phyloP scores from a whole-genome alignment of 1,140 invertebrate genomes.

The Ceratina japonica region DNA sequence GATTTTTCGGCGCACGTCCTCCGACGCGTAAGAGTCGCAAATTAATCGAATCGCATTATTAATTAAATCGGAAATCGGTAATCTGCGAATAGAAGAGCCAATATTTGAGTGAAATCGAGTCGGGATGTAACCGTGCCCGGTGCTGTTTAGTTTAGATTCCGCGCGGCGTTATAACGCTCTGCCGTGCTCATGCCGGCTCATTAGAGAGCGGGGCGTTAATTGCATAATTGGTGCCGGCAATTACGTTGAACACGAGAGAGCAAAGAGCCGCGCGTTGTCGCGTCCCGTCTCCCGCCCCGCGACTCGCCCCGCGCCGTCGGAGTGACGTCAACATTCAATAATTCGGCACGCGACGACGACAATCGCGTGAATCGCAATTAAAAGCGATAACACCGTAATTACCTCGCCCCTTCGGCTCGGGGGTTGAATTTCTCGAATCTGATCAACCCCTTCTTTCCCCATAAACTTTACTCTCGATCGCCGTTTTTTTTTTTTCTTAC shows the following conservation, averaged over 20 bases:
- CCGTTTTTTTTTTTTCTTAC: too few species aligned
- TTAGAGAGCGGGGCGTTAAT: slow-evolving; percentile 66
- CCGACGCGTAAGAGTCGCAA: too few species aligned
- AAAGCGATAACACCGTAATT: slow-evolving; percentile 71
- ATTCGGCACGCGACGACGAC: slow-evolving; percentile 74
- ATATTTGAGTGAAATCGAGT: not conserved
- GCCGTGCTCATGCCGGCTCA: slow-evolving; percentile 34
- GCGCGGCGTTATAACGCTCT: slow-evolving; percentile 52
- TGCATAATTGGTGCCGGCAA: slow-evolving; percentile 69
- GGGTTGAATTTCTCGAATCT: slow-evolving; percentile 6
- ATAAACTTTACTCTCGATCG: not conserved
- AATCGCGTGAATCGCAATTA: slow-evolving; percentile 70
- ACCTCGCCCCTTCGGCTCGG: slow-evolving; percentile 6
- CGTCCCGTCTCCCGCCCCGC: slow-evolving; percentile 7
- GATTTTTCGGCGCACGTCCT: too few species aligned
- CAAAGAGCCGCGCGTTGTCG: slow-evolving; percentile 58
- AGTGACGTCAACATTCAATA: slow-evolving; percentile 74
- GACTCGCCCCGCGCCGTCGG: not conserved
- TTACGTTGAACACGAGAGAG: slow-evolving; percentile 19
- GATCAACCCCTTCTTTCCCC: too few species aligned
- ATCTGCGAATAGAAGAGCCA: too few species aligned
- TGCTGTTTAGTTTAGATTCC: slow-evolving; percentile 60
- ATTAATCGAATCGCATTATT: too few species aligned
- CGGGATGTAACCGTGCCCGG: slow-evolving; percentile 16
- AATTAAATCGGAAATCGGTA: too few species aligned